These are phyloP conservation scores for Aphidius gifuensis DNA, from an alignment of 1,140 invertebrate genomes.

Conservation along the genomic window DNA sequence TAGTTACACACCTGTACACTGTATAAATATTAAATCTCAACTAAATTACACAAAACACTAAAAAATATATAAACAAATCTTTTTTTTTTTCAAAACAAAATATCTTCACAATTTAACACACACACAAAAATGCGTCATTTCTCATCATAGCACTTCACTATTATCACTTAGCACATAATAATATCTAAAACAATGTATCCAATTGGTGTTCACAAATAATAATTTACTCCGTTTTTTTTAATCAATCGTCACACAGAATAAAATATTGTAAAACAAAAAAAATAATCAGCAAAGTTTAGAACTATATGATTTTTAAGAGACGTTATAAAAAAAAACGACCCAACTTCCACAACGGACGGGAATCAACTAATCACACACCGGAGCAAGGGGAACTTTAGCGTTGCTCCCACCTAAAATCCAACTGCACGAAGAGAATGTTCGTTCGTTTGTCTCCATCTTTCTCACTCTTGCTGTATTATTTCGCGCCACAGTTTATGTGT, in stretches of 20 bases:
- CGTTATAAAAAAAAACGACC: conserved; percentile 21
- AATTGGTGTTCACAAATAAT: neutral
- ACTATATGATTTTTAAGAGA: neutral
- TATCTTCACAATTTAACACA: conserved; percentile 5
- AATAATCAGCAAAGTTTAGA: neutral
- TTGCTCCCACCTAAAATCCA: conserved; percentile 13
- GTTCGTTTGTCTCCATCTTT: conserved; percentile 26
- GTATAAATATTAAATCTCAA: neutral
- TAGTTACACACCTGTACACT: neutral
- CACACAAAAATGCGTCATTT: neutral
- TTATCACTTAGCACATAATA: conserved; percentile 1
- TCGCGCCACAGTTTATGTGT: conserved; percentile 20
- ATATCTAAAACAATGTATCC: neutral
- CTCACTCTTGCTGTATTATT: conserved; percentile 15
- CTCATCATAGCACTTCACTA: conserved; percentile 1
- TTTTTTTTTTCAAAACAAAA: too few relatives aligned
- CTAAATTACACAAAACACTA: neutral
- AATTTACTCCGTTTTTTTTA: neutral
- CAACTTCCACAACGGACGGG: conserved; percentile 38
- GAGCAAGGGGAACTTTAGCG: conserved; percentile 27
- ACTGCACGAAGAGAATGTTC: conserved; percentile 16
- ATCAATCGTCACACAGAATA: neutral
- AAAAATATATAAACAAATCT: too few relatives aligned
- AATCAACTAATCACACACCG: conserved; percentile 42
- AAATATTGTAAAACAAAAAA: neutral